These are phyloP conservation scores for Drosophila percnosoma DNA, from an alignment of 2,888 invertebrate species.

Conservation along the genomic window DNA sequence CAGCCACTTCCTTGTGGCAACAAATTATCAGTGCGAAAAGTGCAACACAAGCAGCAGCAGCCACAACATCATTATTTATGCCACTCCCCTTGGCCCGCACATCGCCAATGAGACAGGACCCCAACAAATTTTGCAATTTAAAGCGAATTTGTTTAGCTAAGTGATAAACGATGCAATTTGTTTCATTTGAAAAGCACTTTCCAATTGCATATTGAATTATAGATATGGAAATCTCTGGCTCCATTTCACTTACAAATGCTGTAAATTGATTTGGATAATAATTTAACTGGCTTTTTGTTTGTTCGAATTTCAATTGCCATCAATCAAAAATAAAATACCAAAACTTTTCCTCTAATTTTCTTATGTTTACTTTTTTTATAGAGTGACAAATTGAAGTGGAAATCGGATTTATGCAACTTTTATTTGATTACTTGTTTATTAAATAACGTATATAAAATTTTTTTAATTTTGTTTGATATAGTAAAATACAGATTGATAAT, in stretches of 20 bases:
- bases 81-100: neutral
- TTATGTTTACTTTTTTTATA: neutral
- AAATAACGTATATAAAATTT: neutral
- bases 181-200: constrained; percentile 45
- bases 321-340: neutral
- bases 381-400: neutral
- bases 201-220: constrained; percentile 38
- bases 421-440: neutral
- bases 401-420: neutral
- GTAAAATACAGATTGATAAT: neutral
- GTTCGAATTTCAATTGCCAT: neutral
- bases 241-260: neutral
- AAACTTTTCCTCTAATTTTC: neutral
- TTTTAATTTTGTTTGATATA: neutral
- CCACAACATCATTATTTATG: constrained; percentile 43
- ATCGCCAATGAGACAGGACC: neutral
- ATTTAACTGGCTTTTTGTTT: neutral
- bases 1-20: constrained; percentile 50
- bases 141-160: constrained; percentile 53
- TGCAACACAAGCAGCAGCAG: constrained; percentile 38
- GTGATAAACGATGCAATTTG: constrained; percentile 62
- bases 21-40: constrained; percentile 45
- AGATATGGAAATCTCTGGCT: constrained; percentile 15
- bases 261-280: neutral
- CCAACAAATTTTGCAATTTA: constrained; percentile 56